These are phyloP conservation scores for Eumeta japonica DNA, from an alignment of 1,140 invertebrate genomes.

Conservation along the genomic window DNA sequence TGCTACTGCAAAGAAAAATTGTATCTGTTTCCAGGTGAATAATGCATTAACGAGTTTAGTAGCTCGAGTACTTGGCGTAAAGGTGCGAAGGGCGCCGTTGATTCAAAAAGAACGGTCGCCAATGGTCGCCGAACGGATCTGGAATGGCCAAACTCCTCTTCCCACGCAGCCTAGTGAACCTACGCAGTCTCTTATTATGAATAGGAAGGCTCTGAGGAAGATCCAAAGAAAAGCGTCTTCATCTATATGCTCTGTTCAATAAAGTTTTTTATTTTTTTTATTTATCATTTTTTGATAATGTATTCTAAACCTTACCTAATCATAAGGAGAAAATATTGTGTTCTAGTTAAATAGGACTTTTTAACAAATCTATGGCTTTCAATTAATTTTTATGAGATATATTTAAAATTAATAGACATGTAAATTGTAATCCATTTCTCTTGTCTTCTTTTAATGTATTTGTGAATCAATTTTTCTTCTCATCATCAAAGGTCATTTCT, in stretches of 20 bases:
- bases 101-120: neutral
- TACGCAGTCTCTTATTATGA: constrained; percentile 38
- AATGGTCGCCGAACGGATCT: neutral
- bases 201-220: constrained; percentile 41
- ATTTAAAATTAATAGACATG: too few species aligned
- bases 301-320: too few species aligned
- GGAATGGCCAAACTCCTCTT: constrained; percentile 6
- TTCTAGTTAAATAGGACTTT: neutral
- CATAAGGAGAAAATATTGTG: constrained; percentile 1
- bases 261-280: constrained; percentile 12
- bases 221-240: constrained; percentile 42
- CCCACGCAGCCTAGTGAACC: constrained; percentile 11
- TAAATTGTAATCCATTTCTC: too few species aligned
- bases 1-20: too few species aligned
- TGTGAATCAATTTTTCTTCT: too few species aligned
- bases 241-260: constrained; percentile 45
- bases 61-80: constrained; percentile 29
- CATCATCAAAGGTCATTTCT: too few species aligned
- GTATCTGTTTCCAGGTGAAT: constrained; percentile 36
- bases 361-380: too few species aligned
- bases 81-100: constrained; percentile 13
- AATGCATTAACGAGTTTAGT: constrained; percentile 39
- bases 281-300: constrained; percentile 6
- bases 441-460: too few species aligned
- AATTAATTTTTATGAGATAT: too few species aligned